Percentiles rank a stretch among this genome's conserved stretches.
Conservation (phyloP, 2,113 vertebrate species). For the Formicarius rufipectus region DNA sequence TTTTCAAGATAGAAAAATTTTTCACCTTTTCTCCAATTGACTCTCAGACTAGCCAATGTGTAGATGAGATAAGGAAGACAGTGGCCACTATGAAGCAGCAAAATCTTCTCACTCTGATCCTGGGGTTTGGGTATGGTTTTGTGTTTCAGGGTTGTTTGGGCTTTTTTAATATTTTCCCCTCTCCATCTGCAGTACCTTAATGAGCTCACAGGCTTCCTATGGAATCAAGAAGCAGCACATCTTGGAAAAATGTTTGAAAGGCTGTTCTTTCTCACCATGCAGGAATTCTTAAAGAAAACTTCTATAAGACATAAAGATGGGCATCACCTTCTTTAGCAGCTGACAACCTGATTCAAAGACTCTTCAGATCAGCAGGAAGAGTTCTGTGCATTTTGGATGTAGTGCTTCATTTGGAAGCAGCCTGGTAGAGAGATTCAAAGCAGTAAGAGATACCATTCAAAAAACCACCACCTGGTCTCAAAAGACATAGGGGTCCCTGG, state of each 20-base stretch:
- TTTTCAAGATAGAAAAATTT: background rate
- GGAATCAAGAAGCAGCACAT: background rate
- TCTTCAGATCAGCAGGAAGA: background rate
- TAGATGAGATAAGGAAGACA: background rate
- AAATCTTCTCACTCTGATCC: background rate
- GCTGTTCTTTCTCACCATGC: background rate
- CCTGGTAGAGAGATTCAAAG: background rate
- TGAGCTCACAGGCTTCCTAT: background rate
- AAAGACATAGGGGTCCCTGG: background rate
- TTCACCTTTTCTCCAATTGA: background rate
- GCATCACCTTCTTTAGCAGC: background rate
- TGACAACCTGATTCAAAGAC: background rate
- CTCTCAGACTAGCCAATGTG: background rate
- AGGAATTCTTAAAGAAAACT: background rate
- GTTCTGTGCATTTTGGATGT: background rate
- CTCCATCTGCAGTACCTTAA: background rate
- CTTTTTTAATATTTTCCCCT: background rate
- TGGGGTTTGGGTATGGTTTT: background rate
- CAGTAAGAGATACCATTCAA: background rate
- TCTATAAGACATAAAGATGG: background rate
- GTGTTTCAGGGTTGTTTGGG: rapidly evolving
- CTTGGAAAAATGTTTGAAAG: background rate
- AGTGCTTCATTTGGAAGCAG: background rate
- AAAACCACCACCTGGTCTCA: background rate
- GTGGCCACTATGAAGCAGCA: background rate